Percentiles rank a stretch among this genome's conserved stretches.
Evolutionary conservation across 2,113 vertebrate genomes (phyloP).

Genomic region (Emydura subglobosa): DNA sequence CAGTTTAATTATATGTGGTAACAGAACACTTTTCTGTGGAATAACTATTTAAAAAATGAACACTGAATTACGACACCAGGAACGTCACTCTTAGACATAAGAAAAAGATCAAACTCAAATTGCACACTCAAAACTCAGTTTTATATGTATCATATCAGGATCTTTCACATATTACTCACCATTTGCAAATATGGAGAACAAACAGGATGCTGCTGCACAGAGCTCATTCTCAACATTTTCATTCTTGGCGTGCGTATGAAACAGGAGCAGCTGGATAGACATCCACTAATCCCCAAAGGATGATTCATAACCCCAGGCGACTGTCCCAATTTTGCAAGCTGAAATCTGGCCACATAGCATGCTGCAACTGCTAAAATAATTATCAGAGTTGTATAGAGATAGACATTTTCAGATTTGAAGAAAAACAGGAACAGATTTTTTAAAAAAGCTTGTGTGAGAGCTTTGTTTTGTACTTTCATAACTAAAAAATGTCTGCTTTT

Average conservation of each 20-base stretch:
- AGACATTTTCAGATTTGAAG: neutral
- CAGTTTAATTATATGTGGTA: neutral
- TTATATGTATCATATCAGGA: neutral
- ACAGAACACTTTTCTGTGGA: neutral
- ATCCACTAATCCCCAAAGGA: neutral
- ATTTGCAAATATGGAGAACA: neutral
- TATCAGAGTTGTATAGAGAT: neutral
- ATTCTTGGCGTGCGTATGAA: neutral
- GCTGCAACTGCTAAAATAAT: constrained; percentile 25
- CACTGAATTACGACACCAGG: neutral
- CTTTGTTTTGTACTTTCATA: neutral
- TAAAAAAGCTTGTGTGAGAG: neutral
- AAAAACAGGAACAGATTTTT: neutral
- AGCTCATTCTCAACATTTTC: neutral
- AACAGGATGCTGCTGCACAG: neutral
- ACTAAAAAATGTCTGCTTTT: neutral
- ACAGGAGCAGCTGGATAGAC: neutral
- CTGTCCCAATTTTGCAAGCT: constrained; percentile 34
- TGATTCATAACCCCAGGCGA: constrained; percentile 3
- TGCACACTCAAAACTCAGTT: too few relatives aligned
- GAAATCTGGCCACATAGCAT: neutral
- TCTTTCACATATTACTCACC: neutral
- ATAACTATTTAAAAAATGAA: neutral
- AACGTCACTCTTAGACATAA: neutral
- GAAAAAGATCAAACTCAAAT: neutral